Percentiles rank a stretch among this genome's conserved stretches.
These are phyloP conservation scores for Cyprinodon brontotheroides DNA, from an alignment of 2,113 vertebrate species.

Conservation along the genomic window DNA sequence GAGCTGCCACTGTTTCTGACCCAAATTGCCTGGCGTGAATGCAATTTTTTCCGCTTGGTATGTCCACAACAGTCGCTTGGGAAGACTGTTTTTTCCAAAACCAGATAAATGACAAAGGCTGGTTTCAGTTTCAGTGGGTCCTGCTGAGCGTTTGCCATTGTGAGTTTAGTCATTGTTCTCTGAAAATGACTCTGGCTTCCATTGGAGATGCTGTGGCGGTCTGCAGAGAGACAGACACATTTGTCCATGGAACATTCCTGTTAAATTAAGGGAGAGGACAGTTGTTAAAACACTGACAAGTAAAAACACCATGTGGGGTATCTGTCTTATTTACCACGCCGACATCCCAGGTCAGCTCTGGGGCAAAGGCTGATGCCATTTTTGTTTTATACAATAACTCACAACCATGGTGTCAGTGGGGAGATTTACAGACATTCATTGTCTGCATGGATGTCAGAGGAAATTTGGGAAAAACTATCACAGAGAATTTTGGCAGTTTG, in stretches of 20 bases:
- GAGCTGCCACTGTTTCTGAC: constrained; percentile 82
- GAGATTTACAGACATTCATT: neutral
- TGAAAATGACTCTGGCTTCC: constrained; percentile 76
- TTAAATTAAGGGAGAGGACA: constrained; percentile 44
- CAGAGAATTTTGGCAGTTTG: neutral
- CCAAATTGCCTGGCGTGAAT: constrained; percentile 79
- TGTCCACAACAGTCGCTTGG: constrained; percentile 60
- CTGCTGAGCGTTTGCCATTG: constrained; percentile 87
- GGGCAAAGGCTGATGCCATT: neutral
- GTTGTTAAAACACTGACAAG: constrained; percentile 60
- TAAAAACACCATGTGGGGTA: constrained; percentile 28
- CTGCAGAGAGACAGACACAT: constrained; percentile 68
- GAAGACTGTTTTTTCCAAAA: constrained; percentile 58
- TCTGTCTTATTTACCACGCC: constrained; percentile 27
- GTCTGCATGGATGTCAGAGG: neutral
- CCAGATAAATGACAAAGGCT: constrained; percentile 43
- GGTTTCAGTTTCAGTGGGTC: constrained; percentile 86
- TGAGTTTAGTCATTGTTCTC: constrained; percentile 75
- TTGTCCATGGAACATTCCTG: constrained; percentile 54
- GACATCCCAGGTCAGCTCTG: constrained; percentile 16
- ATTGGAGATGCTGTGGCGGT: constrained; percentile 79
- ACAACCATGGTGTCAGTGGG: neutral
- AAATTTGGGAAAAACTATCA: no score
- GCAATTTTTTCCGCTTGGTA: constrained; percentile 80
- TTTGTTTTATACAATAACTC: constrained; percentile 8